phyloP scores from a whole-genome alignment of 2,888 invertebrate species.

The Pyrrhosoma nymphula region DNA sequence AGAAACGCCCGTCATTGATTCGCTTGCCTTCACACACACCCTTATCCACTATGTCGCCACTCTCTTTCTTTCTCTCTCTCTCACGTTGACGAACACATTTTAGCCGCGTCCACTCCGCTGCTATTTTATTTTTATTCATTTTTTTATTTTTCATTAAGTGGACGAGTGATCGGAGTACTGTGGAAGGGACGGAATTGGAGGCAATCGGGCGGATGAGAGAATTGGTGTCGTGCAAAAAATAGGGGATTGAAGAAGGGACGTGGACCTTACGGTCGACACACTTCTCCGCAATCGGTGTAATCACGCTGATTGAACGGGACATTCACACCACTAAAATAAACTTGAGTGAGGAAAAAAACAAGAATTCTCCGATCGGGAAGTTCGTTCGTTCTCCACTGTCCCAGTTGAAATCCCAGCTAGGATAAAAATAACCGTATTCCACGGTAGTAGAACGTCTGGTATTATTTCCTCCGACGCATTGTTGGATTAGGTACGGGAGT shows the following conservation, averaged over 20 bases:
- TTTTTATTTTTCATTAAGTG: not conserved
- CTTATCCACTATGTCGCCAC: too few relatives aligned
- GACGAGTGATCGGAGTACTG: not conserved
- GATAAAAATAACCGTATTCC: not conserved
- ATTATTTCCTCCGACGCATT: too few relatives aligned
- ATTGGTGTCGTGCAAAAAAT: not conserved
- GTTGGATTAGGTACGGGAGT: too few relatives aligned
- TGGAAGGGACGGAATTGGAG: not conserved
- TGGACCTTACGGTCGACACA: not conserved
- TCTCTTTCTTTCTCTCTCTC: not conserved
- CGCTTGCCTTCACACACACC: too few relatives aligned
- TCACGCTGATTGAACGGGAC: not conserved
- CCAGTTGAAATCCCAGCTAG: not conserved
- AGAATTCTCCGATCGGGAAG: not conserved
- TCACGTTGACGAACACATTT: not conserved
- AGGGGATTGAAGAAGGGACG: not conserved
- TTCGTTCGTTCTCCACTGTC: not conserved
- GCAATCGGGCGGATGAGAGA: not conserved
- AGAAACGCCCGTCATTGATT: too few relatives aligned
- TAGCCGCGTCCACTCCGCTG: not conserved
- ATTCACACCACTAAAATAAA: not conserved
- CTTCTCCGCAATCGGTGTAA: not conserved
- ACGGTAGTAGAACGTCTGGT: not conserved
- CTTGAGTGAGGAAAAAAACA: not conserved
- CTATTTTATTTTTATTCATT: not conserved